These are phyloP conservation scores for Myopa testacea DNA, from an alignment of 2,888 invertebrate genomes.

Conservation along the genomic window DNA sequence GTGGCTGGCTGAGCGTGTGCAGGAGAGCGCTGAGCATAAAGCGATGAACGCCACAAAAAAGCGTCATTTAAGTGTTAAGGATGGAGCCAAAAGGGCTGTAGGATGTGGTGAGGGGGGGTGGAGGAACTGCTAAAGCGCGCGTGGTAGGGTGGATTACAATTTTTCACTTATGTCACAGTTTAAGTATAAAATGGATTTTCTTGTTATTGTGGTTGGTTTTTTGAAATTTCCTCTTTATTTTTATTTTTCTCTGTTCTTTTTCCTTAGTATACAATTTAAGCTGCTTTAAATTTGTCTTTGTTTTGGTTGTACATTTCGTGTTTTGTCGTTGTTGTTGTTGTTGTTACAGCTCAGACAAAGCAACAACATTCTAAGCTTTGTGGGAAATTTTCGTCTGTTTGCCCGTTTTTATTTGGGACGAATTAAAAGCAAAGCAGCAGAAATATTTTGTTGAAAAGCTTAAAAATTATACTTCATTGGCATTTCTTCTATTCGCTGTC, in stretches of 20 bases:
- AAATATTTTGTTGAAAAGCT: not conserved
- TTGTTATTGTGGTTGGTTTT: not conserved
- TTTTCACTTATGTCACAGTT: constrained; percentile 52
- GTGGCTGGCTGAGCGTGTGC: not conserved
- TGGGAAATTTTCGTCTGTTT: constrained; percentile 7
- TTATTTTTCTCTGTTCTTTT: not conserved
- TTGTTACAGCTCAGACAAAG: not conserved
- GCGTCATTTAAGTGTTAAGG: constrained; percentile 26
- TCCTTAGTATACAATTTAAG: constrained; percentile 45
- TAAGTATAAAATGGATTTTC: constrained; percentile 42
- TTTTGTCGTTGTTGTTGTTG: constrained; percentile 1
- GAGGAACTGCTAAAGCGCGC: constrained; percentile 19
- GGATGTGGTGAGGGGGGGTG: not conserved
- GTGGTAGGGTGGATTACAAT: constrained; percentile 49
- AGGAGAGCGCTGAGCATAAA: constrained; percentile 10
- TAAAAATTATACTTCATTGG: not conserved
- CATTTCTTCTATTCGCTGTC: not conserved
- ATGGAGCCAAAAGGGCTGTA: not conserved
- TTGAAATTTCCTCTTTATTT: not conserved
- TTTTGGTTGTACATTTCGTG: not conserved
- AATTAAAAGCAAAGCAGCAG: not conserved
- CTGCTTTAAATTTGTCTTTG: constrained; percentile 16
- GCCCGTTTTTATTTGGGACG: too few relatives aligned
- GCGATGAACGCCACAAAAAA: not conserved
- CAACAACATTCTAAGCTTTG: constrained; percentile 10